Percentiles rank a stretch among this genome's conserved stretches.
These are phyloP conservation scores for Phalacrocorax carbo DNA, from an alignment of 2,113 vertebrate species.

Conservation along the genomic window DNA sequence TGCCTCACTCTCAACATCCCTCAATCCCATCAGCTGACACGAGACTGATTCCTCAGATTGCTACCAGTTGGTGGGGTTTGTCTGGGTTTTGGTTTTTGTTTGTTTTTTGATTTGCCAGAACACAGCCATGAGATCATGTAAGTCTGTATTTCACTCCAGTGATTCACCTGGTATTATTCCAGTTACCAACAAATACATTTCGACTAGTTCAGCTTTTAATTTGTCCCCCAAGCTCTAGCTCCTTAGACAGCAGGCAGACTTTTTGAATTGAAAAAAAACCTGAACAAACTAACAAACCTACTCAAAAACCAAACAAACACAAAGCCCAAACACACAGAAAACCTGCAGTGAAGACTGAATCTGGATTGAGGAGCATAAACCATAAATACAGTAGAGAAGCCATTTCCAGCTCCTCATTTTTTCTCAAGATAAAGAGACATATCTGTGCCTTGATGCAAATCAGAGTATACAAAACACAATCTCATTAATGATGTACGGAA, in stretches of 20 bases:
- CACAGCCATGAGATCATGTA: neutral
- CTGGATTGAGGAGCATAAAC: neutral
- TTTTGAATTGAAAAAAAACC: neutral
- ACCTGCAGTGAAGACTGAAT: neutral
- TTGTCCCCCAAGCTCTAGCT: neutral
- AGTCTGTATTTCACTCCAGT: neutral
- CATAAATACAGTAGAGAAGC: neutral
- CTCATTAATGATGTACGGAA: constrained; percentile 23
- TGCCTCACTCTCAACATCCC: neutral
- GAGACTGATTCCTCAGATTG: neutral
- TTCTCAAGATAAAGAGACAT: neutral
- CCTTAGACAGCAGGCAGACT: neutral
- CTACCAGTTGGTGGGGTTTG: neutral
- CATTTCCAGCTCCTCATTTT: neutral
- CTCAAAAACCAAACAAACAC: neutral
- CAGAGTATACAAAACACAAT: neutral
- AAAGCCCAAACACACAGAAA: neutral
- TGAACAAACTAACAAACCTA: too few species aligned
- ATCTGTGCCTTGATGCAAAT: neutral
- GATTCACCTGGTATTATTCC: neutral
- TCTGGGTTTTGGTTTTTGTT: neutral
- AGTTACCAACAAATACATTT: neutral
- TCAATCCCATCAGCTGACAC: neutral
- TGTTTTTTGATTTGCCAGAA: neutral
- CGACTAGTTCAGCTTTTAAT: neutral